These are phyloP conservation scores for Griposia aprilina DNA, from an alignment of 2,888 invertebrate genomes.

Conservation along the genomic window DNA sequence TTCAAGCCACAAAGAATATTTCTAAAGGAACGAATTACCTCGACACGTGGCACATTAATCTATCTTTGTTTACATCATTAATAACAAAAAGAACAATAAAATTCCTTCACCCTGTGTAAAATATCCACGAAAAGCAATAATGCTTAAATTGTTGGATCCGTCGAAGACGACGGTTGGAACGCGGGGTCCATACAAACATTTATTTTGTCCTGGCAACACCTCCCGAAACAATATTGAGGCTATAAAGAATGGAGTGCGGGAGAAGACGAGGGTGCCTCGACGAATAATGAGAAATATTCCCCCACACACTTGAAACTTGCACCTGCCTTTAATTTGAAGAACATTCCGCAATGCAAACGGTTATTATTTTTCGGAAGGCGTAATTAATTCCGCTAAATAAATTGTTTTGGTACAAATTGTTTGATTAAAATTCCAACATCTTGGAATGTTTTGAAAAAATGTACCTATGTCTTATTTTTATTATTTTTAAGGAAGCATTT, in stretches of 20 bases:
- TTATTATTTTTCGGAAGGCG: constrained; percentile 12
- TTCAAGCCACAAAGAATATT: constrained; percentile 35
- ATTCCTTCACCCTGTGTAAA: constrained; percentile 73
- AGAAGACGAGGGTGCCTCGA: constrained; percentile 75
- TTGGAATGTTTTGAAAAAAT: constrained; percentile 26
- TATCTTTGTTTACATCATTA: constrained; percentile 72
- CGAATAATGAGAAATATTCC: constrained; percentile 83
- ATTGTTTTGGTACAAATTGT: constrained; percentile 46
- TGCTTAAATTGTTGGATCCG: constrained; percentile 75
- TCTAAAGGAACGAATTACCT: constrained; percentile 17
- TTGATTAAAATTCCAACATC: constrained; percentile 44
- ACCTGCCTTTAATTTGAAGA: constrained; percentile 73
- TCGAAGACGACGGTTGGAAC: constrained; percentile 68
- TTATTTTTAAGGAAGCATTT: constrained; percentile 23
- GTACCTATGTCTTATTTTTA: constrained; percentile 4
- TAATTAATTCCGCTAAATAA: constrained; percentile 45
- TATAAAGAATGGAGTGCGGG: constrained; percentile 80
- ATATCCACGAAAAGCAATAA: constrained; percentile 82
- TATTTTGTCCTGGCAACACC: constrained; percentile 79
- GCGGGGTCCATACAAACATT: constrained; percentile 81
- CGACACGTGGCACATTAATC: constrained; percentile 53
- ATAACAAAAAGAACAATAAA: constrained; percentile 77
- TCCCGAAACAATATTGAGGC: constrained; percentile 84
- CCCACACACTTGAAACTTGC: constrained; percentile 75
- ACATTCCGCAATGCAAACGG: constrained; percentile 56